These are phyloP conservation scores for Bolinopsis microptera DNA, from an alignment of 37 sponge, comb jelly and placozoan genomes.

Conservation along the genomic window DNA sequence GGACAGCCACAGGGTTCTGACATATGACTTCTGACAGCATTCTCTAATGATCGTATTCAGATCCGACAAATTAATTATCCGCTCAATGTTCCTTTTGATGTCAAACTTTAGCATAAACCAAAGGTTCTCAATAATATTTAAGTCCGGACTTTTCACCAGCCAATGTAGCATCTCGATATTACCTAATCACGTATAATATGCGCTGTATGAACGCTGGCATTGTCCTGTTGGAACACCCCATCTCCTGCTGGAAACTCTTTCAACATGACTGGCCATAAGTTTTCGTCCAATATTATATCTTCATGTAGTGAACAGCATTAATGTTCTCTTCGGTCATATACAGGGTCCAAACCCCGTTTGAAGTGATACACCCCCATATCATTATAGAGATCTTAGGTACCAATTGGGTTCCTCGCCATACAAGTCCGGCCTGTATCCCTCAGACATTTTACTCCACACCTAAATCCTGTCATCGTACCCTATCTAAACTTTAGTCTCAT, in stretches of 20 bases:
- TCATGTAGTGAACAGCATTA: too few species aligned
- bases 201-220: background rate
- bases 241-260: too few species aligned
- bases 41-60: background rate
- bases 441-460: background rate
- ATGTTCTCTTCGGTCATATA: too few species aligned
- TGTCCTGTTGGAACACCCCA: too few species aligned
- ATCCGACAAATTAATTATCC: background rate
- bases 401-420: too few species aligned
- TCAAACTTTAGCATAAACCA: background rate
- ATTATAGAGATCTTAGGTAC: too few species aligned
- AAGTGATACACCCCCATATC: too few species aligned
- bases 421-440: too few species aligned
- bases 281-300: too few species aligned
- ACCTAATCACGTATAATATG: background rate
- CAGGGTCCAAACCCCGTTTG: too few species aligned
- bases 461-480: background rate
- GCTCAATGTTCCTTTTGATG: background rate
- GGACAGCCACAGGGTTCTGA: background rate
- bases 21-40: background rate
- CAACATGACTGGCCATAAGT: too few species aligned
- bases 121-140: background rate
- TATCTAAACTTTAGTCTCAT: background rate
- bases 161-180: background rate
- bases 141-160: background rate